Conservation (phyloP, 2,113 vertebrate species). For the Alligator sinensis region DNA sequence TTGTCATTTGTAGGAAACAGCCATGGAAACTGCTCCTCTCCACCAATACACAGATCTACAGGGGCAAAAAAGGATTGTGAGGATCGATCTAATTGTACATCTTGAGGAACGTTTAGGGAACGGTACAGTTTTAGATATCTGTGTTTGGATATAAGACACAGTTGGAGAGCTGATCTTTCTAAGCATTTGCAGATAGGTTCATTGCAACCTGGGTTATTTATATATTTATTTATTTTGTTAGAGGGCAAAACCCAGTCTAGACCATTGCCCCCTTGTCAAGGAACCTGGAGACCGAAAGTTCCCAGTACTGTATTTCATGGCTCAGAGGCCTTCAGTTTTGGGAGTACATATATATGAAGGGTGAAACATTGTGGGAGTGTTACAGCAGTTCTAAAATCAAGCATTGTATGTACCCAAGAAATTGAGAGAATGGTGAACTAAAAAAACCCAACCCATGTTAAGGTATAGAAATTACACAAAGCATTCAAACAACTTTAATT, state of each 20-base stretch:
- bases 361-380: background rate
- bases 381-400: background rate
- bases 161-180: conserved; percentile 35
- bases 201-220: background rate
- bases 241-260: background rate
- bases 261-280: background rate
- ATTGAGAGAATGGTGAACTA: background rate
- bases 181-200: background rate
- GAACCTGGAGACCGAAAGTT: accelerated
- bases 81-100: conserved; percentile 43
- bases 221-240: background rate
- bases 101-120: too few relatives aligned
- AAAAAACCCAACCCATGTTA: background rate
- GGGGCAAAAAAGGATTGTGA: accelerated
- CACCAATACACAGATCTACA: accelerated
- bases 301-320: accelerated
- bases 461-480: background rate
- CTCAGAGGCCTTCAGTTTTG: accelerated
- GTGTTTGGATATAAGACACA: conserved; percentile 10
- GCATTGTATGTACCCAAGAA: background rate
- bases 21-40: too few relatives aligned
- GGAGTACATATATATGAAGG: background rate
- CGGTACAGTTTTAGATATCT: conserved; percentile 25
- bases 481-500: background rate
- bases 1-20: background rate